Percentiles rank a stretch among this genome's conserved stretches.
phyloP scores from a whole-genome alignment of 2,113 vertebrate species.

The Amazona vittata region DNA sequence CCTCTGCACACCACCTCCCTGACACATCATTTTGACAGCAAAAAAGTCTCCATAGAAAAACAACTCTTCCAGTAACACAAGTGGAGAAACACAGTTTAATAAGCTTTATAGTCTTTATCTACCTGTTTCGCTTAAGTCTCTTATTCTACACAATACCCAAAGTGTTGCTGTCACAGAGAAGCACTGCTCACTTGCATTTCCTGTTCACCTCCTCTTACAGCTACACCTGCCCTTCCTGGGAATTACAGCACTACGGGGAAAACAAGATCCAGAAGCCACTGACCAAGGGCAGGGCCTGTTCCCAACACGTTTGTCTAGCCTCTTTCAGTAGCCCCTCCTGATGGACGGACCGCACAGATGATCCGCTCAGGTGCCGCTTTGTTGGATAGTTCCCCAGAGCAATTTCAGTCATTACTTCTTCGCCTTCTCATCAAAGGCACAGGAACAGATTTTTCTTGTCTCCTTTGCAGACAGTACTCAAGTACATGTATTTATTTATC shows the following conservation, averaged over 20 bases:
- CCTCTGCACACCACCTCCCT: not conserved
- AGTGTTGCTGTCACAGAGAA: not conserved
- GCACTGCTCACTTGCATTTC: not conserved
- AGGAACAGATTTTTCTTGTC: constrained; percentile 1
- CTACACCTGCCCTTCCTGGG: not conserved
- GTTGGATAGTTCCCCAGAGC: constrained; percentile 18
- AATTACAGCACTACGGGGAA: not conserved
- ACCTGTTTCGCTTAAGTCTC: not conserved
- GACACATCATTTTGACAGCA: not conserved
- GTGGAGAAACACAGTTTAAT: not conserved
- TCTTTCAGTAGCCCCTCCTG: not conserved
- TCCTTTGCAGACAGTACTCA: not conserved
- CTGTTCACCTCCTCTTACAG: not conserved
- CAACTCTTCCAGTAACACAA: not conserved
- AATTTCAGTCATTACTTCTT: constrained; percentile 14
- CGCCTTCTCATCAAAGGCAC: not conserved
- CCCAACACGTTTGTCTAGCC: not conserved
- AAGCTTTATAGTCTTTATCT: not conserved
- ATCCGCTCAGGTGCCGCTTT: constrained; percentile 24
- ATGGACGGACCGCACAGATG: not conserved
- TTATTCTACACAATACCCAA: not conserved
- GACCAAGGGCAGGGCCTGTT: not conserved
- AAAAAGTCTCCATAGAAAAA: not conserved
- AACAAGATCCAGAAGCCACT: not conserved
- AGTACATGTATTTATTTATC: not conserved